These are phyloP conservation scores for Ctena decussata DNA, from an alignment of 2,888 invertebrate species.

Conservation along the genomic window DNA sequence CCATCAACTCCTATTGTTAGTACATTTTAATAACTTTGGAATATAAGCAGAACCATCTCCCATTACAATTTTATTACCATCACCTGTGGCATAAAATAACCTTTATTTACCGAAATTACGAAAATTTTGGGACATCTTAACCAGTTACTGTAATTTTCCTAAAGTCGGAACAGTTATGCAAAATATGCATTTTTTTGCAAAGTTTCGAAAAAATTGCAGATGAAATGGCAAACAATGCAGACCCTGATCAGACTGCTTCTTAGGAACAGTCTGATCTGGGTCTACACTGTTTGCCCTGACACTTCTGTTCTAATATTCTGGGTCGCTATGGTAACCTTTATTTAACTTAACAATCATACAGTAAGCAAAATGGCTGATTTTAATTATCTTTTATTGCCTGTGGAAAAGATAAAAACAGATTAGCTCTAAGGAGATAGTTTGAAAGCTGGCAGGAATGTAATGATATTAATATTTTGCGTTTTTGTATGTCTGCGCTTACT, in stretches of 20 bases:
- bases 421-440: neutral
- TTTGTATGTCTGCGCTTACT: too few species aligned
- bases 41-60: neutral
- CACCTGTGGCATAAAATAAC: constrained; percentile 5
- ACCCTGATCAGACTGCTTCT: too few species aligned
- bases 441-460: neutral
- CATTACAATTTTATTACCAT: constrained; percentile 1
- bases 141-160: too few species aligned
- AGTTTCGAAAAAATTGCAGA: too few species aligned
- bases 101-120: neutral
- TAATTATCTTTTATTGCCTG: constrained; percentile 3
- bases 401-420: neutral
- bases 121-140: too few species aligned
- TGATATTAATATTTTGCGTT: too few species aligned
- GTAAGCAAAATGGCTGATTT: constrained; percentile 15
- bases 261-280: too few species aligned
- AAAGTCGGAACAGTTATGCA: too few species aligned
- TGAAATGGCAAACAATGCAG: too few species aligned
- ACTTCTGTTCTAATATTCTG: too few species aligned
- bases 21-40: constrained; percentile 8
- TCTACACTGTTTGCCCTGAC: too few species aligned
- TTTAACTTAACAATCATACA: neutral
- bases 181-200: too few species aligned
- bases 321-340: neutral
- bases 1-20: constrained; percentile 5